A percentile compares a stretch with the other conserved stretches of the same genome.
Conservation (phyloP, 1,140 invertebrate genomes). For the Tigriopus japonicus region DNA sequence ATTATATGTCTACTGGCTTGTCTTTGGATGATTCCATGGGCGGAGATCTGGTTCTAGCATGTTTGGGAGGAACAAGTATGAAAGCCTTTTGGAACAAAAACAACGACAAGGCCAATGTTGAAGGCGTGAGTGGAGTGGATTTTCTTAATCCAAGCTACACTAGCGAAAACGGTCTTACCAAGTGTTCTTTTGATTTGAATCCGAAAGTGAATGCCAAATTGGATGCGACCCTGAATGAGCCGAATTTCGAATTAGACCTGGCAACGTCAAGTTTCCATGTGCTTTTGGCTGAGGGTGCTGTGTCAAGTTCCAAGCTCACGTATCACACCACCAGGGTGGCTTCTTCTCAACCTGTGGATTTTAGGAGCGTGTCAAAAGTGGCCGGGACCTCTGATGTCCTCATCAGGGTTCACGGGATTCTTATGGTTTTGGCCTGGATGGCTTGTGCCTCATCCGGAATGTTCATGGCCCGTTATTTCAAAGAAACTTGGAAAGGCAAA, state of each 20-base stretch:
- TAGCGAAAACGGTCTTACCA: neutral
- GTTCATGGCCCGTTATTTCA: slow-evolving; percentile 70
- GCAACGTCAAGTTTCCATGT: neutral
- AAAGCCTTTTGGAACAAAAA: neutral
- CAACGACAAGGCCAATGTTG: neutral
- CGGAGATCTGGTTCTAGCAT: neutral
- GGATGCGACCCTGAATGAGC: neutral
- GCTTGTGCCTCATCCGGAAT: slow-evolving; percentile 70
- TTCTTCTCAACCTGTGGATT: neutral
- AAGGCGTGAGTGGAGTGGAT: neutral
- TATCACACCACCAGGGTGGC: neutral
- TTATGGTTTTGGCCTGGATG: slow-evolving; percentile 83
- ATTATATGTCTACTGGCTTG: neutral
- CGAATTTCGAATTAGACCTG: neutral
- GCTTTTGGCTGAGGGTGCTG: neutral
- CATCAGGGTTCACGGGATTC: slow-evolving; percentile 45
- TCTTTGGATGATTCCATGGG: slow-evolving; percentile 1
- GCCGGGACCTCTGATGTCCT: neutral
- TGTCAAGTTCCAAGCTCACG: neutral
- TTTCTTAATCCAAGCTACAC: neutral
- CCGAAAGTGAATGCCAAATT: neutral
- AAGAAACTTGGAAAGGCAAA: slow-evolving; percentile 64
- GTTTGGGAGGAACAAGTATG: neutral
- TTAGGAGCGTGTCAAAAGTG: neutral
- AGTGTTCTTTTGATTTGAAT: neutral